phyloP scores from a whole-genome alignment of 2,113 vertebrate species.

The Tragulus kanchil region DNA sequence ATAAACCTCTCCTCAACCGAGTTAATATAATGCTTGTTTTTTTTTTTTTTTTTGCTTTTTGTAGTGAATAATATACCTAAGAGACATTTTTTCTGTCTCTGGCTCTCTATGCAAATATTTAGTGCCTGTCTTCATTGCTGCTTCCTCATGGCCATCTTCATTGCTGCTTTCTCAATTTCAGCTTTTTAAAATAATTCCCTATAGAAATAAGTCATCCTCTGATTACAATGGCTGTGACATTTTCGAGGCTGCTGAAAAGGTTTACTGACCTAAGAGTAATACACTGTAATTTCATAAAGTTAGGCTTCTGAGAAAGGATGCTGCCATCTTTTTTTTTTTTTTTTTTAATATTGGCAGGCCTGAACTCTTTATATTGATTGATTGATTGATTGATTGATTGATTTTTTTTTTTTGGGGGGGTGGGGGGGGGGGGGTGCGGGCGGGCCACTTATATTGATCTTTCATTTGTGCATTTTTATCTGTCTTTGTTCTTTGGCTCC shows the following conservation, averaged over 20 bases:
- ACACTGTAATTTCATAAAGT: not conserved
- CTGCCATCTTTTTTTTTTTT: not conserved
- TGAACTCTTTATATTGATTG: too few species aligned
- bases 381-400: too few species aligned
- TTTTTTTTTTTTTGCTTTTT: not conserved
- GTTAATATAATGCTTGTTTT: not conserved
- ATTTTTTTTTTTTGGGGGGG: too few species aligned
- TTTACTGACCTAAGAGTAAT: not conserved
- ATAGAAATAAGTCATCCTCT: not conserved
- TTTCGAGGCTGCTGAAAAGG: not conserved
- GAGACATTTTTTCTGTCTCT: not conserved
- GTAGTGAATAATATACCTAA: not conserved
- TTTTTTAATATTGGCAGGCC: too few species aligned
- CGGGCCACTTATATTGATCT: too few species aligned
- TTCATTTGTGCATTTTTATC: too few species aligned
- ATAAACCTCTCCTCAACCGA: not conserved
- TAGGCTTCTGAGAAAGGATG: not conserved
- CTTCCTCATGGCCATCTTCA: not conserved
- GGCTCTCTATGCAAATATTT: not conserved
- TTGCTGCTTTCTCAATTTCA: not conserved
- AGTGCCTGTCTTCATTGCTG: not conserved
- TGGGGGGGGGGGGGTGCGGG: too few species aligned
- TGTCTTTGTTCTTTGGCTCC: too few species aligned
- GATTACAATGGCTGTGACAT: not conserved
- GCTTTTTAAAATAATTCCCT: not conserved